Conservation (phyloP, 2,888 invertebrate genomes). For the Nymphalis polychloros region DNA sequence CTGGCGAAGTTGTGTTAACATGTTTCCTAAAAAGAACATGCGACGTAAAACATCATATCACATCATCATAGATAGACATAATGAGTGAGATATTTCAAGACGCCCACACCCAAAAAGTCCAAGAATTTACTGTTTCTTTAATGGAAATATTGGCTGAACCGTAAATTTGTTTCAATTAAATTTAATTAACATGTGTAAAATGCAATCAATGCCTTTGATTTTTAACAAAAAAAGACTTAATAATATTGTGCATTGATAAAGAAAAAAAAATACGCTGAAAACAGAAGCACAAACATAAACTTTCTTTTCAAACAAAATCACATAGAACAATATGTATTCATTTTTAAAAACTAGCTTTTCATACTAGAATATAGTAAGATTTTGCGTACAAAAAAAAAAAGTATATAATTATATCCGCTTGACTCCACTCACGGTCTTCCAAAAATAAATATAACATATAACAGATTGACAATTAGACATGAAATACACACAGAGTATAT, state of each 20-base stretch:
- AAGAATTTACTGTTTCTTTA: constrained; percentile 21
- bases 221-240: not conserved
- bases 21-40: constrained; percentile 48
- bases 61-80: constrained; percentile 20
- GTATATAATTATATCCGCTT: constrained; percentile 52
- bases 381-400: constrained; percentile 51
- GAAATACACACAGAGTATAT: not conserved
- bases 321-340: constrained; percentile 1
- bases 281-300: not conserved
- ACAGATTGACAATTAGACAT: constrained; percentile 38
- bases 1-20: constrained; percentile 61
- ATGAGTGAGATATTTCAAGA: constrained; percentile 22
- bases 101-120: constrained; percentile 35
- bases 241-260: not conserved
- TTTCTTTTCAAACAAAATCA: not conserved
- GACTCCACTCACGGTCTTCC: constrained; percentile 56
- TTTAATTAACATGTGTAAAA: constrained; percentile 11
- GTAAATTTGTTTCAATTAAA: constrained; percentile 5
- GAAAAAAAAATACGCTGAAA: not conserved
- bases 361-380: constrained; percentile 28
- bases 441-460: constrained; percentile 61
- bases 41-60: constrained; percentile 14
- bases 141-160: constrained; percentile 2
- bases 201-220: not conserved
- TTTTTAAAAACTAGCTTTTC: not conserved